Base-by-base conservation (phyloP, 2,888 invertebrate genomes). In the Eristalis arbustorum region DNA sequence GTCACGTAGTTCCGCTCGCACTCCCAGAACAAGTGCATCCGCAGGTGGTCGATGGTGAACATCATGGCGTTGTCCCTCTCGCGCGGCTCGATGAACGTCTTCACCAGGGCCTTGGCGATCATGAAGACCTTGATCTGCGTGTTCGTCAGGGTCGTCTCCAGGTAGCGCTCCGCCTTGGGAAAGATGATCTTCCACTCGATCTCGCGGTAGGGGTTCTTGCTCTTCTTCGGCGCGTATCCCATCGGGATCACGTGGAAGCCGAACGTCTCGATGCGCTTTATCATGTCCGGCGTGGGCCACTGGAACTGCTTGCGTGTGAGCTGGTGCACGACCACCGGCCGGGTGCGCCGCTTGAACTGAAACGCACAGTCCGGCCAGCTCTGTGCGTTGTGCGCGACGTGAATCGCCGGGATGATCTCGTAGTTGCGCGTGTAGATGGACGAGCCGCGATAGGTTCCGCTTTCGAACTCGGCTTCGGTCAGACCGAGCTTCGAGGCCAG, bases 141-240 rank as follows among this genome's bases (percentile, higher is more conserved):
- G 90, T 95, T 95, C 0, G 95, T 95, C 90, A 97, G 93, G 88
- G 95, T 95, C 18, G 95, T 95, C 91, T 97, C 96, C 88, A 97
- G 92, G 90, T 95, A 96, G 28, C 95, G 94, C 91, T 97, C 97
- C 0, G 96, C 96, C 74, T 95, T 95, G 0, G 96, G 96, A 90
- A 97, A 97, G 57, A 94, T 94, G 2, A 97, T 93, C 91, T 95
- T 95, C 97, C 97, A 97, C 91, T 97, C 96, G 23, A 96, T 92
- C 80, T 95, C 94, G 67, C 95, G 94, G 40, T 95, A 94, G 0
- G 94, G 93, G 91, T 96, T 96, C 22, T 92, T 91, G 2, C 94
- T 94, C 73, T 94, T 93, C 90, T 95, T 95, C 5, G 95, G 94
- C 63, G 95, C 93, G 91, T 94, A 96, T 8, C 96, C 96, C 85